Base-by-base conservation (phyloP, 1,140 invertebrate species). In the Rhagoletis pomonella region DNA sequence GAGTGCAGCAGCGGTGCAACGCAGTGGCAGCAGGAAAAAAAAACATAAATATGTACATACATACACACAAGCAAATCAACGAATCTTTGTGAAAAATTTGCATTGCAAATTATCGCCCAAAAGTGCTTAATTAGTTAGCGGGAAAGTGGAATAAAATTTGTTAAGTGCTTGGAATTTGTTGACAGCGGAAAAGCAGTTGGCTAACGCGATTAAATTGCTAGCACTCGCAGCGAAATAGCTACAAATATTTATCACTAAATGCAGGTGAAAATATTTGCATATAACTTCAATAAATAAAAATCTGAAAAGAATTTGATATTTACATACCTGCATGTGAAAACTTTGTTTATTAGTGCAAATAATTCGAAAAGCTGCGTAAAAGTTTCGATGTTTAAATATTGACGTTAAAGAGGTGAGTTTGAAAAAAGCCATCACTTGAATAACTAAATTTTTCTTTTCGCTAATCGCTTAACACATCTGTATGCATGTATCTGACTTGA, bases 11-110 rank as follows among this genome's bases (percentile, higher is more conserved):
- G 42, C 42, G 42, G 12, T 62, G 29, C 42, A 4, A 69, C 7
- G 5, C 39, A 69, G 29, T 19, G 17, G 10, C 62, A 67, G 39
- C 64, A 73, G 67, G 12, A 81, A 81, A 81, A 58, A 10, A 6
- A 47, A 77, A 10, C 42, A 77, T 47, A 29, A 29, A 29, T 29
- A 29, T 29, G 29, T 29, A 29, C 29, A 29, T 29, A 29, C 29
- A 29, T 29, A 29, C 29, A 29, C 29, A 69, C 42, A 12, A 69
- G 17, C n/a, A 73, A 81, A 55, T 19, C 73, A 81, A 81, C 19
- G n/a, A 81, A 29, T 19, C 9, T 77, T 81, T 55, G 44, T 81
- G 47, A 77, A 47, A 77, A n/a, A 77, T 77, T 77, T 77, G 69
- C 69, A 6, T 77, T 10, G 19, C 17, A 81, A 81, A 50, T 44